Conservation (phyloP, 1,140 invertebrate genomes). For the Dendroctonus ponderosae region DNA sequence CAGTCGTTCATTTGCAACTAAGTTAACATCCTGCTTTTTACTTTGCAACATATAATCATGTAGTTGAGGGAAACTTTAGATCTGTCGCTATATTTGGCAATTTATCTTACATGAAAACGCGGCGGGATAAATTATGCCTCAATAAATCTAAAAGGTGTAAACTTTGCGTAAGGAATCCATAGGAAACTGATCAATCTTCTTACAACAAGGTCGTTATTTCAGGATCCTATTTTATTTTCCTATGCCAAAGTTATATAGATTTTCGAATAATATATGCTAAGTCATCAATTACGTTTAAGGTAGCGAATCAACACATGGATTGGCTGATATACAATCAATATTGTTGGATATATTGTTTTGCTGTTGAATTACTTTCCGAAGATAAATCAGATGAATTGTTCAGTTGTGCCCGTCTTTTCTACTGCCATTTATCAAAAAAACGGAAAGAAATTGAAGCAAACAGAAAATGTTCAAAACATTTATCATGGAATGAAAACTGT, state of each 20-base stretch:
- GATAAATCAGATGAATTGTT: too few relatives aligned
- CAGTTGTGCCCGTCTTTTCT: too few relatives aligned
- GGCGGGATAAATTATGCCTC: not conserved
- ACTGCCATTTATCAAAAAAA: too few relatives aligned
- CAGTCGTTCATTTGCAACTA: too few relatives aligned
- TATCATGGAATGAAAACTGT: too few relatives aligned
- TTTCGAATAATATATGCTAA: constrained; percentile 12
- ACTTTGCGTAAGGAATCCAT: constrained; percentile 1
- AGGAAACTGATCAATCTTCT: constrained; percentile 1
- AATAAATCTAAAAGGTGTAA: not conserved
- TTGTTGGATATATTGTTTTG: too few relatives aligned
- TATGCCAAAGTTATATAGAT: constrained; percentile 13
- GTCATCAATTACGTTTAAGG: constrained; percentile 5
- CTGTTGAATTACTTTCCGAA: too few relatives aligned
- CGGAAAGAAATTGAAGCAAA: too few relatives aligned
- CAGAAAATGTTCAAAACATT: too few relatives aligned
- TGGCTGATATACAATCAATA: not conserved
- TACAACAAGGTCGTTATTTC: constrained; percentile 3
- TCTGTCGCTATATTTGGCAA: not conserved
- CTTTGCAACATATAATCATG: too few relatives aligned
- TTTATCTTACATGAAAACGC: not conserved
- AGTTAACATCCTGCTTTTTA: too few relatives aligned
- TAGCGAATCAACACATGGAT: constrained; percentile 3
- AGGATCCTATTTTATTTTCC: constrained; percentile 1
- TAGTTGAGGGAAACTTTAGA: too few relatives aligned